Conservation (phyloP, 2,888 invertebrate genomes). For the Quadroppia sp. region DNA sequence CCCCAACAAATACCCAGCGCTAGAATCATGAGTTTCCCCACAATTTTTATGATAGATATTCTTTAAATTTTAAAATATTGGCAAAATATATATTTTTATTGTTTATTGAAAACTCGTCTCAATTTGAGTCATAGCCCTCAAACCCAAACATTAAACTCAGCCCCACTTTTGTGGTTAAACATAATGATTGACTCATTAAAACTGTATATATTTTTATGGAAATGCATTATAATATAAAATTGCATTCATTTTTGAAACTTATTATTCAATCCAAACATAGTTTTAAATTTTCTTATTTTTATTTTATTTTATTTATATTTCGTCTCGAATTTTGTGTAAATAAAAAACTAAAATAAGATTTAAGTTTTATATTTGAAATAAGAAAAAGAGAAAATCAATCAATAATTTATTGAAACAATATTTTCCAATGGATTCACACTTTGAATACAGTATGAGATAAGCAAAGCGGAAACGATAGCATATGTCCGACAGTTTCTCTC, state of each 20-base stretch:
- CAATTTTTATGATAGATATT: background rate
- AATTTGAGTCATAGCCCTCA: background rate
- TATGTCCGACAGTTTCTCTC: constrained; percentile 2
- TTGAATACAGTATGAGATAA: background rate
- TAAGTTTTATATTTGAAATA: too few relatives aligned
- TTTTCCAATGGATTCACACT: background rate
- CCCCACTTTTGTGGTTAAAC: background rate
- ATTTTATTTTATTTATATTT: too few relatives aligned
- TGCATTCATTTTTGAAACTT: too few relatives aligned
- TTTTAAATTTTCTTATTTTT: too few relatives aligned
- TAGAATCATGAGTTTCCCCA: constrained; percentile 13
- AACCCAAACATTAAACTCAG: background rate
- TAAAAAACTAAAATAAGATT: too few relatives aligned
- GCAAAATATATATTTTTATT: background rate
- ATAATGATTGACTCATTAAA: too few relatives aligned
- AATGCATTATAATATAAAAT: too few relatives aligned
- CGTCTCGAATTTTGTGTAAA: too few relatives aligned
- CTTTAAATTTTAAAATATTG: background rate
- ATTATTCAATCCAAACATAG: too few relatives aligned
- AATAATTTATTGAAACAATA: constrained; percentile 10
- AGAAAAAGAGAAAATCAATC: too few relatives aligned
- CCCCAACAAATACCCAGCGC: background rate
- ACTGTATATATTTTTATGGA: too few relatives aligned
- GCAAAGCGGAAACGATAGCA: background rate
- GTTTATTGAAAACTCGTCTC: background rate